Base-by-base conservation (phyloP, 2,888 invertebrate species). In the Cosmia pyralina region DNA sequence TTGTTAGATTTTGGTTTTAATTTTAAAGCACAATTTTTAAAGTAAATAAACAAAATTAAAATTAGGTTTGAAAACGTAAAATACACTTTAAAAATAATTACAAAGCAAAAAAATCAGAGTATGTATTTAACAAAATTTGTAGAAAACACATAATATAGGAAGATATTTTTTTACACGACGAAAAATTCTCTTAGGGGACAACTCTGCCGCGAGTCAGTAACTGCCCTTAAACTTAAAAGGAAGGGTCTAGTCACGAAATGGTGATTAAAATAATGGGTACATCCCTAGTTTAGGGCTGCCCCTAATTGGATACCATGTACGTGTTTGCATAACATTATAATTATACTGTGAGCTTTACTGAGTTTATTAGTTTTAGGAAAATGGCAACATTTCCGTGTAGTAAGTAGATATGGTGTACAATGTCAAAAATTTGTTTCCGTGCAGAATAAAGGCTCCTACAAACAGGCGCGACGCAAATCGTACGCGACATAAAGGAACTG, bases 211-310 rank as follows among this genome's bases (percentile, higher is more conserved):
- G 22, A 78, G 70, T 78, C n/a, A 17, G 52, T 38, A 53, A 19
- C n/a, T 28, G 34, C 46, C 86, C 78, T 79, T 83, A 85, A 87
- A 89, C 88, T 88, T 89, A 88, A 85, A 86, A 83, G 82, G 80
- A 71, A 84, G 85, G 88, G 89, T 85, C 85, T 87, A 86, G 89
- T 88, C 89, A 89, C 89, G 89, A 77, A 83, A 82, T 83, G 82
- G 89, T 89, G 88, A 90, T 90, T 90, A 89, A 88, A 88, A 88
- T 88, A 87, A 89, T 87, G 88, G 86, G 64, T 82, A 86, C 88
- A 89, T 83, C 88, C 88, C 88, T 88, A 87, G 87, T 88, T 84
- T 82, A 85, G 86, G 86, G 85, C 66, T 77, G 81, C 73, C 76
- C 63, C 86, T 88, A 88, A 88, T 88, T 88, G 86, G 84, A 85